A percentile compares a stretch with the other conserved stretches of the same genome.
These are phyloP conservation scores for Nomada fabriciana DNA, from an alignment of 2,888 invertebrate genomes.

Conservation along the genomic window DNA sequence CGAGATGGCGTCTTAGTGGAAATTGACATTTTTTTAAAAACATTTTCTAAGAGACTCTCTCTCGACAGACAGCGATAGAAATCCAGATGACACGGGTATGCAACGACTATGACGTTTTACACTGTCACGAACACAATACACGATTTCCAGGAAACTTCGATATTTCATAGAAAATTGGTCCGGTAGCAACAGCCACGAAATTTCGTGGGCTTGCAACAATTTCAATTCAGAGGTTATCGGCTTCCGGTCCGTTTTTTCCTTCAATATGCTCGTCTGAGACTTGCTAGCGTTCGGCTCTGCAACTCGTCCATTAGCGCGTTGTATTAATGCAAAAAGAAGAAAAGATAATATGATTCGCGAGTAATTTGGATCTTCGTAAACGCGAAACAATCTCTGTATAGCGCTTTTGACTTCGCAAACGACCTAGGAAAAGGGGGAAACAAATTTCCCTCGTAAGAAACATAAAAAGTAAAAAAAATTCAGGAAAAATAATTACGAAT, in stretches of 20 bases:
- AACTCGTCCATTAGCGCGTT: conserved; percentile 55
- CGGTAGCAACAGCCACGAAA: conserved; percentile 18
- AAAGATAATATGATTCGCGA: not conserved
- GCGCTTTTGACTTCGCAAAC: conserved; percentile 11
- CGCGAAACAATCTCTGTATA: conserved; percentile 6
- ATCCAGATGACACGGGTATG: conserved; percentile 43
- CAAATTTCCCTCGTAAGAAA: not conserved
- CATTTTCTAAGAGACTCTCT: conserved; percentile 67
- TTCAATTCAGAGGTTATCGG: conserved; percentile 56
- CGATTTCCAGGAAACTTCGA: not conserved
- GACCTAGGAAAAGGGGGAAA: conserved; percentile 1
- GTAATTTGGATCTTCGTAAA: conserved; percentile 35
- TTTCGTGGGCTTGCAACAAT: conserved; percentile 35
- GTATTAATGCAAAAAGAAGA: conserved; percentile 23
- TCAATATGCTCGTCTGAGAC: conserved; percentile 37
- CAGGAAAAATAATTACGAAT: not conserved
- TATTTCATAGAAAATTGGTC: conserved; percentile 32
- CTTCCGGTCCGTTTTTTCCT: conserved; percentile 57
- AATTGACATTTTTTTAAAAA: conserved; percentile 64
- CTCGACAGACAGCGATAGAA: conserved; percentile 42
- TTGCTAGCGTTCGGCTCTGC: conserved; percentile 43
- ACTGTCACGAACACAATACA: conserved; percentile 11
- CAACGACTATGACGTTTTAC: conserved; percentile 25
- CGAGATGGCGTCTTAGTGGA: conserved; percentile 2
- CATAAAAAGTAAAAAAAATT: not conserved